Base-by-base conservation (phyloP, 2,797 vertebrate genomes). In the Gadopsis bispinosus region DNA sequence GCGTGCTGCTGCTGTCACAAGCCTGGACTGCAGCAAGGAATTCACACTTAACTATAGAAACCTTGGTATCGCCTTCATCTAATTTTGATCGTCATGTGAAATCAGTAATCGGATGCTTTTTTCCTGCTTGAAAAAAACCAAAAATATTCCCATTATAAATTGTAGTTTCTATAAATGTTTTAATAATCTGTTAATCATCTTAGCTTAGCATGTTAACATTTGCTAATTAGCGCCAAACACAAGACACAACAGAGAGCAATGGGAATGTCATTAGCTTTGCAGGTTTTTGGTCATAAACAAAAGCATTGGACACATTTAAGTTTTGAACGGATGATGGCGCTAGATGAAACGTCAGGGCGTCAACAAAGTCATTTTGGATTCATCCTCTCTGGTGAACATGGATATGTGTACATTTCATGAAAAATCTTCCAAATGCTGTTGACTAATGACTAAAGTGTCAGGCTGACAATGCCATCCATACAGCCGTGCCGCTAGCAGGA, bases 1-100 rank as follows among this genome's bases (percentile, higher is more conserved):
- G 95, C 0, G 80, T 5, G 54, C 96, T 95, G 54, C 96, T 95
- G 68, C 94, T 93, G 56, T 98, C 98, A 72, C 88, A 95, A 66
- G 95, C 97, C 55, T 97, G 93, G 41, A 99, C 97, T 99, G 89
- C 55, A 74, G 65, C 56, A 70, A 55, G 13, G 4, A 71, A 31
- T 17, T 74, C 22, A 74, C 13, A 19, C 6, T 20, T 6, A n/a
- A n/a, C 1, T 26, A 22, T 9, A 35, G 16, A 41, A 39, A n/a
- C 41, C 13, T 26, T 17, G 3, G 3, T 4, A 0, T n/a, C 0
- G 50, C 48, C n/a, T 50, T 14, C 14, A 62, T 51, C 65, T 5
- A 2, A 53, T 6, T 59, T n/a, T 13, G 0, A 45, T 22, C 5
- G 19, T 26, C 70, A 22, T 51, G 51, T 19, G 14, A 35, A 66